Evolutionary conservation across 1,140 invertebrate genomes (phyloP).

Genomic region (Chionoecetes opilio): DNA sequence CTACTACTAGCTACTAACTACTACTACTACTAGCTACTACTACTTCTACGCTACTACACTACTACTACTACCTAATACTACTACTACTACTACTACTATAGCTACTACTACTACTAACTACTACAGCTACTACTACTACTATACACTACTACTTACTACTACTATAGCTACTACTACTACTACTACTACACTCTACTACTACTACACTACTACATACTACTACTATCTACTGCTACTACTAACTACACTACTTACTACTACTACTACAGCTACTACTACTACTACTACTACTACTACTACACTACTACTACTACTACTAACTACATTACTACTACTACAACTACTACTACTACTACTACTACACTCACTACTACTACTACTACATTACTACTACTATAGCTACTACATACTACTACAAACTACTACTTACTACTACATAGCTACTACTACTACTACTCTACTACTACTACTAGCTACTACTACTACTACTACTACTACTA

Average conservation of each 20-base stretch:
- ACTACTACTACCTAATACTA: no score
- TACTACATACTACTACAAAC: no score
- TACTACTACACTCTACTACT: not conserved
- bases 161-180: not conserved
- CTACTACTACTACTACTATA: not conserved
- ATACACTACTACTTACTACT: not conserved
- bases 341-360: slow-evolving; percentile 53
- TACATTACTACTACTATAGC: not conserved
- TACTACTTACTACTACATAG: no score
- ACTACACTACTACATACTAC: slow-evolving; percentile 1
- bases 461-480: slow-evolving; percentile 33
- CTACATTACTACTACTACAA: not conserved
- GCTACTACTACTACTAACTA: not conserved
- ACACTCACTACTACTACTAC: slow-evolving; percentile 47
- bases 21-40: not conserved
- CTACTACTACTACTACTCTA: no score
- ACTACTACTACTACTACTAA: not conserved
- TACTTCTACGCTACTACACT: not conserved
- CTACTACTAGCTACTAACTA: not conserved
- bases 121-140: not conserved
- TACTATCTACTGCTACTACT: slow-evolving; percentile 29
- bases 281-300: slow-evolving; percentile 31
- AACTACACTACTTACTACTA: not conserved
- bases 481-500: slow-evolving; percentile 47
- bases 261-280: slow-evolving; percentile 49